Evolutionary conservation across 2,797 vertebrate species (phyloP).

Genomic region (Myripristis murdjan): DNA sequence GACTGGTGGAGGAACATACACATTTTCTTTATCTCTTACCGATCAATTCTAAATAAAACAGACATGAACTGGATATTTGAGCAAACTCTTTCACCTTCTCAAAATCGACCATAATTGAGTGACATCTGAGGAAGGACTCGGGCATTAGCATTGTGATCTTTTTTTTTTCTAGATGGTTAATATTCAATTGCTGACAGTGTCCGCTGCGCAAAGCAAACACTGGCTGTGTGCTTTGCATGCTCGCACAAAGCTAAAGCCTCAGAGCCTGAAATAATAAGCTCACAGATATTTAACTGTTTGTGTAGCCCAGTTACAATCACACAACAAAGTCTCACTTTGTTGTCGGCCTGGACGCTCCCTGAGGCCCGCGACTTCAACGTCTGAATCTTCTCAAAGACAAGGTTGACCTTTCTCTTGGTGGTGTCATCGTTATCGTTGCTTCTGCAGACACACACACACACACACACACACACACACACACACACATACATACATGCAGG

Average conservation of each 20-base stretch:
- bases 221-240: slow-evolving; percentile 28
- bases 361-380: slow-evolving; percentile 96
- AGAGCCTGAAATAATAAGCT: slow-evolving; percentile 45
- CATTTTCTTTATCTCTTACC: slow-evolving; percentile 16
- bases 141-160: neutral
- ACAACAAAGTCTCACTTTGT: slow-evolving; percentile 78
- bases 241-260: slow-evolving; percentile 40
- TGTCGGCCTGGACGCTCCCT: slow-evolving; percentile 84
- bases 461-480: slow-evolving; percentile 26
- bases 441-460: slow-evolving; percentile 77
- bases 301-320: slow-evolving; percentile 31
- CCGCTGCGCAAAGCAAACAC: slow-evolving; percentile 45
- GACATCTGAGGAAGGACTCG: neutral
- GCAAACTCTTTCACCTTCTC: neutral
- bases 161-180: neutral
- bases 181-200: neutral
- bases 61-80: neutral
- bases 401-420: slow-evolving; percentile 96
- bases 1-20: slow-evolving; percentile 78
- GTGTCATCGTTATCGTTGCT: slow-evolving; percentile 94
- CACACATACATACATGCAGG: slow-evolving; percentile 8
- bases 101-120: neutral
- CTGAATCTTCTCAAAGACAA: slow-evolving; percentile 99
- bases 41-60: slow-evolving; percentile 6
- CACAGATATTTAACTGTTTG: slow-evolving; percentile 54